phyloP scores from a whole-genome alignment of 2,113 vertebrate species.

The Brachionichthys hirsutus region DNA sequence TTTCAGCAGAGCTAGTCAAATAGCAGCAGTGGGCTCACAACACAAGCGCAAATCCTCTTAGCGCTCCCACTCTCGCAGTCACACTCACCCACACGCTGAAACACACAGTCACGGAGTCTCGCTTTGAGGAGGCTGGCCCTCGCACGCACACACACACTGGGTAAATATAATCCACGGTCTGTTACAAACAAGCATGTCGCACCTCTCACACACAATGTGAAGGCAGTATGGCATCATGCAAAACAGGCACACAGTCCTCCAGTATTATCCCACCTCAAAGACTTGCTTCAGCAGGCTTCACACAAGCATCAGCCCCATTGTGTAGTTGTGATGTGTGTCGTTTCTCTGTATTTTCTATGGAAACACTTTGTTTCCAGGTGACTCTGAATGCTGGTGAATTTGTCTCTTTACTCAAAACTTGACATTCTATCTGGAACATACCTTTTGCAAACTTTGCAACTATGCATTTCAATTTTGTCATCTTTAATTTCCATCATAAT shows the following conservation, averaged over 20 bases:
- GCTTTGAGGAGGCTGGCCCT: slow-evolving; percentile 32
- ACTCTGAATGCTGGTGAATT: too few species aligned
- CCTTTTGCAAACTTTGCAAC: too few species aligned
- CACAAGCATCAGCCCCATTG: too few species aligned
- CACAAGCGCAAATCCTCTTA: slow-evolving; percentile 64
- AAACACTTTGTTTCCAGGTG: too few species aligned
- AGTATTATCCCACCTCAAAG: too few species aligned
- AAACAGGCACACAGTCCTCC: slow-evolving; percentile 22
- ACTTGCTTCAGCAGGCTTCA: too few species aligned
- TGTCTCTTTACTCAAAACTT: too few species aligned
- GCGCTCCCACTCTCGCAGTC: slow-evolving; percentile 57
- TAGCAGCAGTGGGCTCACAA: slow-evolving; percentile 44
- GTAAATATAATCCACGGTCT: slow-evolving; percentile 58
- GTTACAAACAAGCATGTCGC: slow-evolving; percentile 27
- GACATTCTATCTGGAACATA: too few species aligned
- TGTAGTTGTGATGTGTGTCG: too few species aligned
- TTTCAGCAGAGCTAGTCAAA: slow-evolving; percentile 24
- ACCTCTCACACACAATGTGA: slow-evolving; percentile 24
- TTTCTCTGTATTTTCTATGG: too few species aligned
- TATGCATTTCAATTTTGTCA: too few species aligned
- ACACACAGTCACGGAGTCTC: slow-evolving; percentile 55
- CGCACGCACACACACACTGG: slow-evolving; percentile 25
- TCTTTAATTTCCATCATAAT: too few species aligned
- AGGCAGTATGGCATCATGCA: slow-evolving; percentile 22
- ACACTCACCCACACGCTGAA: slow-evolving; percentile 63